Percentiles rank a stretch among this genome's conserved stretches.
Conservation (phyloP, 2,797 vertebrate genomes). For the Acanthurus tractus region DNA sequence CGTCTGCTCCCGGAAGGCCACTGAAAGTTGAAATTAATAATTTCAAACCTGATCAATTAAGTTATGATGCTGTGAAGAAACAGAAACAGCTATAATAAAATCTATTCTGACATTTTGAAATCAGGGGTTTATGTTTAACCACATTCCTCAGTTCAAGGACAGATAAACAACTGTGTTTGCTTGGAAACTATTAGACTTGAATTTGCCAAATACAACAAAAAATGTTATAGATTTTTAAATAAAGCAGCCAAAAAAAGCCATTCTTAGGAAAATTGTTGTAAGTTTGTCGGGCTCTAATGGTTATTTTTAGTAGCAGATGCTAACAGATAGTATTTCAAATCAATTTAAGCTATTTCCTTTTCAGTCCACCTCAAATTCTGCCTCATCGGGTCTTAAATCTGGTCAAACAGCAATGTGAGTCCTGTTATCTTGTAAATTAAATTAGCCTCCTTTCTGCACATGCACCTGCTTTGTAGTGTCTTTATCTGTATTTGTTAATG, state of each 20-base stretch:
- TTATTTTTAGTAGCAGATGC: no score
- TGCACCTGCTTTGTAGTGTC: constrained; percentile 2
- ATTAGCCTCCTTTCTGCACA: neutral
- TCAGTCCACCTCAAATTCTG: neutral
- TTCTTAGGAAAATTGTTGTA: no score
- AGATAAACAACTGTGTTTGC: neutral
- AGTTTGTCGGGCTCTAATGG: no score
- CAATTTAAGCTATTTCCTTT: neutral
- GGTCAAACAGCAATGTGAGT: neutral
- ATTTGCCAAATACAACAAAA: neutral
- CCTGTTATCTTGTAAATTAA: constrained; percentile 22
- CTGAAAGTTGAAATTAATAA: neutral
- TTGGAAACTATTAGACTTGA: neutral
- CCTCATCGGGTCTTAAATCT: no score
- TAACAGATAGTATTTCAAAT: neutral
- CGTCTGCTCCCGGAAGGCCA: rapidly evolving
- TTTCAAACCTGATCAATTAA: no score
- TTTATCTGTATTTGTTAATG: neutral
- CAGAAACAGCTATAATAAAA: no score
- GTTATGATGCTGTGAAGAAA: no score
- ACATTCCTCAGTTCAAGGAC: neutral
- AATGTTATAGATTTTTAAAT: neutral
- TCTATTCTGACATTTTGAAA: no score
- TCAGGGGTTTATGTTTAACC: no score
- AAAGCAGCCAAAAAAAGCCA: neutral